Evolutionary conservation across 1,140 invertebrate species (phyloP).

Genomic region (Oncopeltus fasciatus): DNA sequence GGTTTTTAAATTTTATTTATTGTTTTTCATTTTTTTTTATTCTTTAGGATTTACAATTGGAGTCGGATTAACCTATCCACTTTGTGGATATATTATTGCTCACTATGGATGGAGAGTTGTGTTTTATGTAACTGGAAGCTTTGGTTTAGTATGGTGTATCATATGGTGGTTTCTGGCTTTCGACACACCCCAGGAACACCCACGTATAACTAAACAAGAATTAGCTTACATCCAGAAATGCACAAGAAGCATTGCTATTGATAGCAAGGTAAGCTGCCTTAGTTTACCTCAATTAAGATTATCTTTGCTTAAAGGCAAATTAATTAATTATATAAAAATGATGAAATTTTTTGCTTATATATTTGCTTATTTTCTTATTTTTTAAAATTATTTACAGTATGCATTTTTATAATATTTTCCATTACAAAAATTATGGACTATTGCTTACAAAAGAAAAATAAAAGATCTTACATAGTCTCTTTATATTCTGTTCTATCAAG

Average conservation of each 20-base stretch:
- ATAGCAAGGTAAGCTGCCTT: constrained; percentile 30
- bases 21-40: background rate
- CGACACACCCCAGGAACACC: constrained; percentile 56
- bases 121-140: constrained; percentile 54
- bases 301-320: background rate
- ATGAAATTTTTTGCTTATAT: background rate
- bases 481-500: too few species aligned
- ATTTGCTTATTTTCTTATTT: background rate
- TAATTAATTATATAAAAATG: background rate
- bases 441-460: too few species aligned
- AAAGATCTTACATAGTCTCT: too few species aligned
- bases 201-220: constrained; percentile 53
- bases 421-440: too few species aligned
- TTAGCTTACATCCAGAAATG: constrained; percentile 49
- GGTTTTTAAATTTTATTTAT: background rate
- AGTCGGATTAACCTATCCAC: constrained; percentile 52
- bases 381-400: too few species aligned
- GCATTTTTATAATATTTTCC: too few species aligned
- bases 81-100: constrained; percentile 52
- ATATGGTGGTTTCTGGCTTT: constrained; percentile 62
- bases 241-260: constrained; percentile 35
- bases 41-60: constrained; percentile 48
- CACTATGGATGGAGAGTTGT: constrained; percentile 48
- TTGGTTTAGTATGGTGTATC: constrained; percentile 48
- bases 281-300: background rate